Evolutionary conservation across 2,113 vertebrate species (phyloP).

Genomic region (Sceloporus undulatus): DNA sequence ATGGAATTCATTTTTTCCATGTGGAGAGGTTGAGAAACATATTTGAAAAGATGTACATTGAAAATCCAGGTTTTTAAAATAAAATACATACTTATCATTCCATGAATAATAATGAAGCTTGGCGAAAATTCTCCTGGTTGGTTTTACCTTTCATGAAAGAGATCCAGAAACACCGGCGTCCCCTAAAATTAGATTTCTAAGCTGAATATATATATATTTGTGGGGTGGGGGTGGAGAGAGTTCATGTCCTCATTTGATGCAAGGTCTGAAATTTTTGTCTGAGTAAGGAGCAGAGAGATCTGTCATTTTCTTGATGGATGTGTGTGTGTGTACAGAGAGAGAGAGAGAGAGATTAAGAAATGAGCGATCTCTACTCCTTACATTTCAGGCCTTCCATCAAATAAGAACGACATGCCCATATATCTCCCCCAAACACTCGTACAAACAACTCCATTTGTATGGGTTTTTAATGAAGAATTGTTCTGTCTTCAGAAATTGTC

Average conservation of each 20-base stretch:
- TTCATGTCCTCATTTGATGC: no score
- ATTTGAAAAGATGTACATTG: background rate
- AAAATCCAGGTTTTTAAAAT: conserved; percentile 1
- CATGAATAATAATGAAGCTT: rapidly evolving
- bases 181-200: background rate
- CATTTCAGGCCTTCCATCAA: background rate
- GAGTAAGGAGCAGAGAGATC: no score
- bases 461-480: no score
- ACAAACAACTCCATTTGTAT: background rate
- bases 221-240: no score
- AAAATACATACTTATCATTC: background rate
- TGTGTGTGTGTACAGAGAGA: no score
- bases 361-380: background rate
- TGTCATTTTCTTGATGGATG: no score
- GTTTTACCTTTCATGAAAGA: background rate
- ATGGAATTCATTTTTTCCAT: background rate
- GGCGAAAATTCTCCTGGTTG: background rate
- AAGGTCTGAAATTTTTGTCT: no score
- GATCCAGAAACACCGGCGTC: background rate
- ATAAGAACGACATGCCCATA: background rate
- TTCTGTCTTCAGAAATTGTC: background rate
- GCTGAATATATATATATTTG: background rate
- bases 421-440: background rate
- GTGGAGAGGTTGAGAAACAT: background rate
- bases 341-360: no score